Conservation (phyloP, 2,797 vertebrate genomes). For the Peromyscus melanophrys region DNA sequence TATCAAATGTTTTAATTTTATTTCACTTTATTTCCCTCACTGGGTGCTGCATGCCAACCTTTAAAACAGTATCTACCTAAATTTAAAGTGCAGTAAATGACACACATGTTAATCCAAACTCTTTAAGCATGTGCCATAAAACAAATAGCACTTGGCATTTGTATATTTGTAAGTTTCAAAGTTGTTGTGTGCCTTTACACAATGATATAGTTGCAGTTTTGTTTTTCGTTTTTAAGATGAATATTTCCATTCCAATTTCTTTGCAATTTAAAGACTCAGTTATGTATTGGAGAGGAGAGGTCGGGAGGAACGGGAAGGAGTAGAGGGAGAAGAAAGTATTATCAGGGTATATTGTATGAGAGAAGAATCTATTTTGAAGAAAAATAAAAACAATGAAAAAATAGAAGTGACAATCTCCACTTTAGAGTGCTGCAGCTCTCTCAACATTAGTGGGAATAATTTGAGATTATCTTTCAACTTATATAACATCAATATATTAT, state of each 20-base stretch:
- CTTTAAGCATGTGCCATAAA: neutral
- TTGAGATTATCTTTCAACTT: neutral
- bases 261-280: neutral
- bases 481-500: neutral
- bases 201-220: neutral
- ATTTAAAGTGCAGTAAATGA: neutral
- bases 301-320: rapidly evolving
- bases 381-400: neutral
- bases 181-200: neutral
- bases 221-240: neutral
- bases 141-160: neutral
- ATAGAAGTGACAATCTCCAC: neutral
- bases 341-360: neutral
- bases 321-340: neutral
- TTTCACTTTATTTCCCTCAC: neutral
- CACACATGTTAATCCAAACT: neutral
- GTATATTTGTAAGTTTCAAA: neutral
- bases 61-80: neutral
- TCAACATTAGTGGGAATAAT: neutral
- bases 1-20: neutral
- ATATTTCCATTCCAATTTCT: neutral
- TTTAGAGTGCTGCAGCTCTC: neutral
- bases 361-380: neutral
- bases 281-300: neutral
- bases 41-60: neutral